Evolutionary conservation across 2,888 invertebrate genomes (phyloP).

Genomic region (Cerastoderma edule): DNA sequence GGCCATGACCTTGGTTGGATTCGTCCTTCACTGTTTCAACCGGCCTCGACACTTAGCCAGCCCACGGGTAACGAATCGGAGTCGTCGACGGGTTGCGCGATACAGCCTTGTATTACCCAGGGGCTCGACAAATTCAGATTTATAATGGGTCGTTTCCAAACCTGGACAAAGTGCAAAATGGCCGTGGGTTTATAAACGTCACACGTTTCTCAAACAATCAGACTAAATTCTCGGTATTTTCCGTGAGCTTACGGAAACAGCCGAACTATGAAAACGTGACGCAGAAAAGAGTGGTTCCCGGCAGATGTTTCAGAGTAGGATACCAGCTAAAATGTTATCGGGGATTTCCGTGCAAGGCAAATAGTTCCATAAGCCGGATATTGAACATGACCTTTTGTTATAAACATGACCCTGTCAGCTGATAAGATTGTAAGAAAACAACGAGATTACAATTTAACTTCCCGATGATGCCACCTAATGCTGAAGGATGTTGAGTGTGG

Average conservation of each 20-base stretch:
- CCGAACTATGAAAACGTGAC: neutral
- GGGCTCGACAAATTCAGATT: no score
- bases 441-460: neutral
- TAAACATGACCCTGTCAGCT: neutral
- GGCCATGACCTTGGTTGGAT: conserved; percentile 79
- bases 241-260: neutral
- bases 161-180: conserved; percentile 17
- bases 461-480: neutral
- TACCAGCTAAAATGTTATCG: no score
- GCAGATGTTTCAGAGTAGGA: no score
- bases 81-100: no score
- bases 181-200: conserved; percentile 10
- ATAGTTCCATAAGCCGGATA: conserved; percentile 2
- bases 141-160: no score
- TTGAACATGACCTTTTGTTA: conserved; percentile 11
- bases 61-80: no score
- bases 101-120: no score
- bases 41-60: conserved; percentile 47
- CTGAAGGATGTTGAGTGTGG: conserved; percentile 52
- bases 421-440: no score
- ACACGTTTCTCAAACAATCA: neutral
- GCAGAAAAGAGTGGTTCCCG: no score
- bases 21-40: conserved; percentile 75
- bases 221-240: conserved; percentile 1
- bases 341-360: conserved; percentile 9